Evolutionary conservation across 1,140 invertebrate genomes (phyloP).

Genomic region (Eurosta solidaginis): DNA sequence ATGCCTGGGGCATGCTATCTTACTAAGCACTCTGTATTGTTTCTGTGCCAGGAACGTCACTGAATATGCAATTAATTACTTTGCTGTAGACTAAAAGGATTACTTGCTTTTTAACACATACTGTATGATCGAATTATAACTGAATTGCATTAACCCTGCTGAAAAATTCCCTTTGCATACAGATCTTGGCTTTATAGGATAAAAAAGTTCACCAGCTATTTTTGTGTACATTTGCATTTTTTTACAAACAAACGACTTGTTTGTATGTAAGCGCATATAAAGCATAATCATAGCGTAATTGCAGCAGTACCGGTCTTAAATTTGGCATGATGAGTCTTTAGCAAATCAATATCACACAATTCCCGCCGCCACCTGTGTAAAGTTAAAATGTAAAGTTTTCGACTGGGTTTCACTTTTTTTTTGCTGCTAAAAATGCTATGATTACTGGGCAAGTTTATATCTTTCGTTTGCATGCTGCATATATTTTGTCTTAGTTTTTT

Average conservation of each 20-base stretch:
- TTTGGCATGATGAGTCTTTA: not conserved
- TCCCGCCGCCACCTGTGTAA: not conserved
- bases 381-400: slow-evolving; percentile 12
- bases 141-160: no score
- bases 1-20: no score
- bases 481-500: not conserved
- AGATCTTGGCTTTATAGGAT: no score
- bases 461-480: not conserved
- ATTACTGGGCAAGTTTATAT: slow-evolving; percentile 2
- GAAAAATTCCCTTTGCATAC: no score
- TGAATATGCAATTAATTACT: no score
- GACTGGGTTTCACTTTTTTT: not conserved
- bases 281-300: slow-evolving; percentile 8
- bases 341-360: slow-evolving; percentile 14
- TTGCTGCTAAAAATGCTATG: not conserved
- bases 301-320: not conserved
- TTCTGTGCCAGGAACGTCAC: no score
- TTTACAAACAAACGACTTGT: not conserved
- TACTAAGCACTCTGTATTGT: no score
- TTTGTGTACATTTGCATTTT: not conserved
- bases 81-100: no score
- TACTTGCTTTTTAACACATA: no score
- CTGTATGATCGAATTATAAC: no score
- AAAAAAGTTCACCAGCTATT: not conserved
- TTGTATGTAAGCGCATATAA: not conserved